Conservation (phyloP, 2,888 invertebrate species). For the Epirrhoe alternata region DNA sequence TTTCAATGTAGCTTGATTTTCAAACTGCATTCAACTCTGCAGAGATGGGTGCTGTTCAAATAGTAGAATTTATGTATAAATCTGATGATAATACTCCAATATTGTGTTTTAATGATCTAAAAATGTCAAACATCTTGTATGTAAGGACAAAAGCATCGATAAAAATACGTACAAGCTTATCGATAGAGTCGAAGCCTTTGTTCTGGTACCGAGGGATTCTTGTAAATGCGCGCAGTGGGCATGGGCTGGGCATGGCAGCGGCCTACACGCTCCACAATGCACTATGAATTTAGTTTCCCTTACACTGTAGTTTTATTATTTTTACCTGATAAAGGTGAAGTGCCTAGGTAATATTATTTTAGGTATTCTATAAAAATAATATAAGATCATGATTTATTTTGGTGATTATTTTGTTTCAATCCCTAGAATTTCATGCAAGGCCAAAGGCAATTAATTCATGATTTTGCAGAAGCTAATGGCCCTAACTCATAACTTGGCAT, state of each 20-base stretch:
- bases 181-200: constrained; percentile 17
- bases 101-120: background rate
- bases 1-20: background rate
- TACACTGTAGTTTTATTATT: background rate
- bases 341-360: too few species aligned
- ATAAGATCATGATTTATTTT: too few species aligned
- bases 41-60: background rate
- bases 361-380: too few species aligned
- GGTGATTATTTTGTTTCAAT: too few species aligned
- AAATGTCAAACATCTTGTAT: background rate
- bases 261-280: constrained; percentile 12
- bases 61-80: background rate
- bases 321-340: too few species aligned
- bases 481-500: too few species aligned
- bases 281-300: constrained; percentile 30
- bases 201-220: constrained; percentile 25
- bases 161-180: constrained; percentile 3
- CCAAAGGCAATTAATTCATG: too few species aligned
- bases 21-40: background rate
- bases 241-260: background rate
- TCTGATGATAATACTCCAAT: background rate
- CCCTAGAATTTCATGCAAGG: too few species aligned
- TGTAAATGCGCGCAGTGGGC: constrained; percentile 4
- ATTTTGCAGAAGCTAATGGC: too few species aligned
- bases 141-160: constrained; percentile 20